A percentile compares a stretch with the other conserved stretches of the same genome.
Conservation (phyloP, 2,888 invertebrate species). For the Rhimphoctona megacephalus region DNA sequence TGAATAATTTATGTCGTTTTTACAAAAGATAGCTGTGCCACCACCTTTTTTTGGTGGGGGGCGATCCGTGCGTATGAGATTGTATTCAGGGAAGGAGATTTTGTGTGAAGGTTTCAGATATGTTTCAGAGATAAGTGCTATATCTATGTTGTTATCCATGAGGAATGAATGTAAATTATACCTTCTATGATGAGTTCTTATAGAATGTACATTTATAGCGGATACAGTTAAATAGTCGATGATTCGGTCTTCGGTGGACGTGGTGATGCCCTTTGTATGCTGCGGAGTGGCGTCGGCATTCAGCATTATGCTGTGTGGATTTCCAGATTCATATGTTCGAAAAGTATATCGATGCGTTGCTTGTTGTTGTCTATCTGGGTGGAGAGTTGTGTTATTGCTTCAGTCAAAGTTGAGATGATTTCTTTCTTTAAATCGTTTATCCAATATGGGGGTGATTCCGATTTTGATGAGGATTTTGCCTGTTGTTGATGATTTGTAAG, state of each 20-base stretch:
- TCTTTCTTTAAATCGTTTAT: not conserved
- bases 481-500: no score
- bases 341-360: conserved; percentile 10
- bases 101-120: conserved; percentile 37
- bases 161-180: not conserved
- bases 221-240: not conserved
- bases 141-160: conserved; percentile 1
- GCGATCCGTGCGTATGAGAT: conserved; percentile 63
- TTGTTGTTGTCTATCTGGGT: not conserved
- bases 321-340: conserved; percentile 5
- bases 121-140: conserved; percentile 16
- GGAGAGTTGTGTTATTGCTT: not conserved
- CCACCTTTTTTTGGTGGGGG: conserved; percentile 55
- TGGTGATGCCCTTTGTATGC: not conserved
- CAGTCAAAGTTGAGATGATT: not conserved
- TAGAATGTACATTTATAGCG: conserved; percentile 22
- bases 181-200: conserved; percentile 17
- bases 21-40: conserved; percentile 68
- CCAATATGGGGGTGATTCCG: no score
- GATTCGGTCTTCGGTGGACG: not conserved
- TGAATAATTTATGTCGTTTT: conserved; percentile 59
- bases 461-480: no score
- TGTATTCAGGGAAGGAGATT: conserved; percentile 56
- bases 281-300: not conserved
- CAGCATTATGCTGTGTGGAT: not conserved